Evolutionary conservation across 2,797 vertebrate species (phyloP), one percentile per base, ranked within the genome.

Genomic region (Sebastes diploproa): DNA sequence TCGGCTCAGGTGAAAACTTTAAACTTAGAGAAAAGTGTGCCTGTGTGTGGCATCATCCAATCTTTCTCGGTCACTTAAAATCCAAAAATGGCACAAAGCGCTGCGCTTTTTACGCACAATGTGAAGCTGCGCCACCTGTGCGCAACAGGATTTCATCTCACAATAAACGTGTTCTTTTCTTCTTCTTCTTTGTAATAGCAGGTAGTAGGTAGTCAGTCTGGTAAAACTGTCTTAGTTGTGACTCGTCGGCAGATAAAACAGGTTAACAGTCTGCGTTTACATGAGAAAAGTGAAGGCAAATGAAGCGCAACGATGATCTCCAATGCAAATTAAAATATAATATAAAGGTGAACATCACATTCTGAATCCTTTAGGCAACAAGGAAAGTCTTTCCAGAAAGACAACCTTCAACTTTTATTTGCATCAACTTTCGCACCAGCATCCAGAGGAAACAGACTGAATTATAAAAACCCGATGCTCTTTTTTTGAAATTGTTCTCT

Each of bases 391-490:
- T n/a, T 75, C 54, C 12, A 69, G 27, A 74, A 52, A 55, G 25
- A 66, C 60, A 54, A 73, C 50, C 34, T 20, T 63, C 22, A 65
- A 75, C 65, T 75, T 82, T 72, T 56, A 58, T 81, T 81, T 50
- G 4, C 34, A 36, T 68, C 54, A 64, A 42, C 16, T 62, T 62
- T 34, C 23, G 27, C 27, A 36, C 3, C 27, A 72, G 25, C 25
- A 59, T 66, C 52, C 27, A 34, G 18, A 29, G 59, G 18, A 62
- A 36, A 36, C 2, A 12, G 23, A 50, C 2, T 69, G n/a, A 32
- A 55, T 18, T 16, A n/a, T 64, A 46, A 70, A 81, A 62, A 16
- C 42, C 11, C 22, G 20, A 65, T 32, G 2, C 60, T 64, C 9
- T 62, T 42, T 27, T 63, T 69, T 46, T 25, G 6, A 2, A 30